Evolutionary conservation across 92 coral and sea anemone genomes (phyloP), one percentile per base, ranked within the genome.

Genomic region (Porites evermanni): DNA sequence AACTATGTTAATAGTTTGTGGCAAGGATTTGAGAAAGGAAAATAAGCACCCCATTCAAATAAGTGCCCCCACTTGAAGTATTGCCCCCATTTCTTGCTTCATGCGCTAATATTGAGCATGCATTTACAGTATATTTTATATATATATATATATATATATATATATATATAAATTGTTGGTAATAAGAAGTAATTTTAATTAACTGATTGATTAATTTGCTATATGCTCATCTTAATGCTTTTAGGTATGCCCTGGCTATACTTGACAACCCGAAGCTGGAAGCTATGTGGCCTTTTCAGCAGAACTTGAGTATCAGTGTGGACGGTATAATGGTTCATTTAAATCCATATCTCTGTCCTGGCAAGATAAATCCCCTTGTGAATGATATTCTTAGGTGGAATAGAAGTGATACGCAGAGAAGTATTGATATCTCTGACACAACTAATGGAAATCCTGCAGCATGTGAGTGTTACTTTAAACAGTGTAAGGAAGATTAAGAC

Each of bases 181-280:
- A 38, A 38, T 38, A 38, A 4, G 47, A 38, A 38, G 47, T 38
- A 3, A 38, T 38, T 38, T 38, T 38, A 2, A 38, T 38, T 38
- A 38, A 3, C 0, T 38, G 47, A 38, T 56, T 78, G 50, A 18
- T 6, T 16, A 65, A 23, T 19, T 67, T 21, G 16, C 16, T 21
- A 23, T 12, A 18, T 11, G 12, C 12, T 5, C 44, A 0, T 12
- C 51, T 14, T 26, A 0, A 23, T 24, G 17, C 24, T n/a, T 67
- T 5, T 77, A 97, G 99, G 73, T 95, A 97, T 92, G 99, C 97
- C 6, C 70, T 97, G 87, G 98, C 98, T 19, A 95, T 97, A 61
- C 91, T 95, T 78, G 99, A 97, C 79, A 97, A 97, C 86, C 98
- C 99, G 17, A 95, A 97, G 78, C 91, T 97, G 72, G 99, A 95